phyloP scores from a whole-genome alignment of 2,113 vertebrate species.

The Oncorhynchus keta region DNA sequence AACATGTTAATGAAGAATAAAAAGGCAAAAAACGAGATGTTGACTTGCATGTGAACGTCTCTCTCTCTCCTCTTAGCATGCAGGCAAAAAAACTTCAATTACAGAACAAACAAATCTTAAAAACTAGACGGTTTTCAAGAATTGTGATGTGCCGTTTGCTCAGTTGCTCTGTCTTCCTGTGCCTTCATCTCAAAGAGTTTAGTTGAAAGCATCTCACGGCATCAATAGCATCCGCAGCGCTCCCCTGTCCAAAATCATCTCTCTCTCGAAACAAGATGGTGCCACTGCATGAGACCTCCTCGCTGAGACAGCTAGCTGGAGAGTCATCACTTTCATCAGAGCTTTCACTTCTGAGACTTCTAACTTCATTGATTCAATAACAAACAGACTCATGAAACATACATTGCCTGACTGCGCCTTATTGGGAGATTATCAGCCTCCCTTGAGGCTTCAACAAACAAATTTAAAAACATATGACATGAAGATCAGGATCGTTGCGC shows the following conservation, averaged over 20 bases:
- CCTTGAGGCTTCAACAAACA: conserved; percentile 2
- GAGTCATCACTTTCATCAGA: neutral
- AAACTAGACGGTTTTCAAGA: neutral
- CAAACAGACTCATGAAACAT: neutral
- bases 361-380: neutral
- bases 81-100: neutral
- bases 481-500: neutral
- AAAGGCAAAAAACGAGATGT: too few relatives aligned
- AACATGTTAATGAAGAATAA: too few relatives aligned
- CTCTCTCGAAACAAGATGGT: conserved; percentile 21
- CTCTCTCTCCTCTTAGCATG: neutral
- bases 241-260: conserved; percentile 19
- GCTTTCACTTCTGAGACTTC: neutral
- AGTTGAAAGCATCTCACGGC: conserved; percentile 2
- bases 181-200: neutral
- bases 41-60: too few relatives aligned
- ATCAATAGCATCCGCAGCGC: neutral
- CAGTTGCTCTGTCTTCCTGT: neutral
- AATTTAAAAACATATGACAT: neutral
- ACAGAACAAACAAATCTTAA: conserved; percentile 13
- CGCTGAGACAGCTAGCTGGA: neutral
- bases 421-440: neutral
- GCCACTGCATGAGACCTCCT: neutral
- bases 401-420: neutral
- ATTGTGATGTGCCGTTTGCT: conserved; percentile 4